phyloP scores from a whole-genome alignment of 2,113 vertebrate species.

The Microtus pennsylvanicus region DNA sequence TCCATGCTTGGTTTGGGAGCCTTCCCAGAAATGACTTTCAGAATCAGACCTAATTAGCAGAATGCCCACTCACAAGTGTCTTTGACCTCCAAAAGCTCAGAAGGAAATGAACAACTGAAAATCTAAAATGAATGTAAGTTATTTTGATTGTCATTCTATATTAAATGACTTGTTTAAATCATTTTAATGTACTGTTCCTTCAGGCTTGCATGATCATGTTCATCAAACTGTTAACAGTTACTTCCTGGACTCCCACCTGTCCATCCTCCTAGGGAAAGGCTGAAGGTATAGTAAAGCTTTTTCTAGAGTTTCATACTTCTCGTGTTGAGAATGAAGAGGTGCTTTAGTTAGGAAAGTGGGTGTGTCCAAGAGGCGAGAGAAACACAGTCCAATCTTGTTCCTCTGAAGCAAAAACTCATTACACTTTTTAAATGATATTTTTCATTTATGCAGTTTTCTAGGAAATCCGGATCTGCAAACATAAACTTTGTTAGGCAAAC shows the following conservation, averaged over 20 bases:
- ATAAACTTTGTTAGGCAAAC: neutral
- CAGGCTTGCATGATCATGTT: neutral
- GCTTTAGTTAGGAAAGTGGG: neutral
- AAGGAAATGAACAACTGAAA: conserved; percentile 43
- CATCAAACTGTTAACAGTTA: neutral
- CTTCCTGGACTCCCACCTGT: neutral
- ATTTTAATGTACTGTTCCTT: conserved; percentile 25
- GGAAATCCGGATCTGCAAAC: conserved; percentile 3
- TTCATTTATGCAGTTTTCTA: neutral
- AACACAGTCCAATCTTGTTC: neutral
- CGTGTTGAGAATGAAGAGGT: neutral
- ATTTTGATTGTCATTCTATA: conserved; percentile 10
- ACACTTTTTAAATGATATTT: conserved; percentile 37
- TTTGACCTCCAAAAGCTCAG: neutral
- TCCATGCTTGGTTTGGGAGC: neutral
- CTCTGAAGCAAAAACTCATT: neutral
- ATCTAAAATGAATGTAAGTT: neutral
- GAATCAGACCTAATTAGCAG: neutral
- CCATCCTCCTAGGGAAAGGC: neutral
- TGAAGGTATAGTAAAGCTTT: neutral
- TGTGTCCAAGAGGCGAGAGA: neutral
- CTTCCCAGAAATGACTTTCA: neutral
- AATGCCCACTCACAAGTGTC: neutral
- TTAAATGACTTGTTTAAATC: conserved; percentile 37
- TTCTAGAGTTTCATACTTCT: neutral